Base-by-base conservation (phyloP, 1,140 invertebrate species). In the Heliconius melpomene region DNA sequence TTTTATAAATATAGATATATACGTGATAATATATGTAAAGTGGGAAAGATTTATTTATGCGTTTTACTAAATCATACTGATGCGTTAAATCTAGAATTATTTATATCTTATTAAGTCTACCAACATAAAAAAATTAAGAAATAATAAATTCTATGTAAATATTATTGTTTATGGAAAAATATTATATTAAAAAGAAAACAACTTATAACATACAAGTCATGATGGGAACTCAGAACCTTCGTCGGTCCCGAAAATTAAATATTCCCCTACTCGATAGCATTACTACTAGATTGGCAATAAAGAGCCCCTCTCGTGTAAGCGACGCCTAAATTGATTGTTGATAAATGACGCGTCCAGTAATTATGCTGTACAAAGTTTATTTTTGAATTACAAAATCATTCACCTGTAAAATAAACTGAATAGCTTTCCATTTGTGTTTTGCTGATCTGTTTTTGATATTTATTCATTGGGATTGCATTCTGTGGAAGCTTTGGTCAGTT, bases 251-350 rank as follows among this genome's bases (percentile, higher is more conserved):
- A 78, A 82, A 82, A 82, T 82, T 78, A 82, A 82, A 80, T 82
- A 80, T 78, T 80, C 81, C 57, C 81, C 52, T 74, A 79, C 72
- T 75, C 79, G 76, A 82, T 82, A 72, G 60, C 73, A 74, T 82
- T 82, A 70, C 72, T 93, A 78, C 77, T 82, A 86, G 82, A 85
- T 86, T 82, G 78, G 71, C 78, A 79, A 80, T 80, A 77, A 75
- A 50, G 74, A 26, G 72, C n/a, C 71, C 75, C 72, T 73, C 79
- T 46, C 50, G 74, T 81, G 72, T 71, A 77, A 81, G 78, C 74
- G 74, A 78, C 77, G 77, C 77, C 74, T 75, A 82, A 82, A 82
- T 82, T 79, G 80, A 82, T 82, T 82, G 80, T 82, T 82, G 73
- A 73, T 82, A 82, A 79, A 75, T 76, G 80, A 79, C 60, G 57